phyloP scores from a whole-genome alignment of 2,888 invertebrate genomes.

The Laspeyria flexula region DNA sequence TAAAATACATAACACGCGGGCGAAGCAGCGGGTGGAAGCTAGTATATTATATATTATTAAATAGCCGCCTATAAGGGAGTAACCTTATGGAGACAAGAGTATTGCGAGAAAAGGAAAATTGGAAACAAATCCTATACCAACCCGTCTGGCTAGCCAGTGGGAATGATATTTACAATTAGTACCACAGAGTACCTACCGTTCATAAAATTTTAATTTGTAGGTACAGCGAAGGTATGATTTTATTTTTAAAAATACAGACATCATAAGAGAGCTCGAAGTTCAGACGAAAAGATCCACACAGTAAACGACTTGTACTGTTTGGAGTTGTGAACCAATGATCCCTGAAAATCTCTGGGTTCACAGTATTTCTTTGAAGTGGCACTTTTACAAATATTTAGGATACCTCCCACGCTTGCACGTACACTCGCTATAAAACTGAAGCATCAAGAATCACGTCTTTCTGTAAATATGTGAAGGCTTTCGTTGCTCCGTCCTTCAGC shows the following conservation, averaged over 20 bases:
- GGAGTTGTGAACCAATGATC: background rate
- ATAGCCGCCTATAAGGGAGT: too few species aligned
- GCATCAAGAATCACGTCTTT: constrained; percentile 11
- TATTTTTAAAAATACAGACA: background rate
- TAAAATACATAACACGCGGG: too few species aligned
- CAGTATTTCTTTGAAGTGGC: constrained; percentile 5
- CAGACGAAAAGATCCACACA: background rate
- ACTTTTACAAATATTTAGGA: constrained; percentile 9
- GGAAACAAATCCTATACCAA: too few species aligned
- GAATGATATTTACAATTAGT: too few species aligned
- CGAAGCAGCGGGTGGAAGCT: too few species aligned
- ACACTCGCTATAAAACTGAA: constrained; percentile 9
- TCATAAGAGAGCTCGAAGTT: background rate
- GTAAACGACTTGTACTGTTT: background rate
- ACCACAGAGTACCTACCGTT: too few species aligned
- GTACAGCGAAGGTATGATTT: too few species aligned
- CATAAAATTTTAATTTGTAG: too few species aligned
- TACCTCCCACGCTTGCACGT: constrained; percentile 10
- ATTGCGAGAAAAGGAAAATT: too few species aligned
- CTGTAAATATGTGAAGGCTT: background rate
- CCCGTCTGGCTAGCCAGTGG: too few species aligned
- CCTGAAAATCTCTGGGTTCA: background rate
- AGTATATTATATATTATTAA: too few species aligned
- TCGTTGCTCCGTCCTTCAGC: background rate
- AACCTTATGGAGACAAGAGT: too few species aligned